phyloP scores from a whole-genome alignment of 2,113 vertebrate genomes.

The Orientallactaga bullata region DNA sequence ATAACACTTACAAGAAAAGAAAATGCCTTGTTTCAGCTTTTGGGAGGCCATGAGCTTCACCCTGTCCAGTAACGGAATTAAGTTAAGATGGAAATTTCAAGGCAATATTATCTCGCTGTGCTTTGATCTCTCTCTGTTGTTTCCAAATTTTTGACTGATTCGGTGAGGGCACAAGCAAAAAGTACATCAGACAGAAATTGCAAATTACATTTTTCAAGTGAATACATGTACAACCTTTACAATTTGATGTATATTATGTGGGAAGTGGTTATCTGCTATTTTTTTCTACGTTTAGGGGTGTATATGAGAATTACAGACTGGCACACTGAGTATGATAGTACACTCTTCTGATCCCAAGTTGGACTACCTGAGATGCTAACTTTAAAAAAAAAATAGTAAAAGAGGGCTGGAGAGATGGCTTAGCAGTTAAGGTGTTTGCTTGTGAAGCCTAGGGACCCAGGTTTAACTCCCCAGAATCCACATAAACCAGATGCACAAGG shows the following conservation, averaged over 20 bases:
- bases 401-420: no score
- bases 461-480: no score
- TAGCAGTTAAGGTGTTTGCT: no score
- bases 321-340: no score
- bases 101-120: neutral
- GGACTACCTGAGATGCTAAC: no score
- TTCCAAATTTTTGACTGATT: constrained; percentile 43
- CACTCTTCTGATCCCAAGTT: no score
- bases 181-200: neutral
- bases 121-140: neutral
- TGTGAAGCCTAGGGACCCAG: no score
- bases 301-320: neutral
- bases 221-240: neutral
- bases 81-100: constrained; percentile 23
- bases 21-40: neutral
- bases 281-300: neutral
- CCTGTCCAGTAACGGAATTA: neutral
- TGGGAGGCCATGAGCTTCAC: constrained; percentile 11
- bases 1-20: constrained; percentile 23
- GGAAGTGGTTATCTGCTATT: neutral
- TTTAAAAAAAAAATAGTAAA: no score
- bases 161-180: neutral
- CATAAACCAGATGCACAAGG: no score
- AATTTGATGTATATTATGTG: neutral
- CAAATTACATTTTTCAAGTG: neutral